phyloP scores from a whole-genome alignment of 2,797 vertebrate species.

The Sebastes cheni region DNA sequence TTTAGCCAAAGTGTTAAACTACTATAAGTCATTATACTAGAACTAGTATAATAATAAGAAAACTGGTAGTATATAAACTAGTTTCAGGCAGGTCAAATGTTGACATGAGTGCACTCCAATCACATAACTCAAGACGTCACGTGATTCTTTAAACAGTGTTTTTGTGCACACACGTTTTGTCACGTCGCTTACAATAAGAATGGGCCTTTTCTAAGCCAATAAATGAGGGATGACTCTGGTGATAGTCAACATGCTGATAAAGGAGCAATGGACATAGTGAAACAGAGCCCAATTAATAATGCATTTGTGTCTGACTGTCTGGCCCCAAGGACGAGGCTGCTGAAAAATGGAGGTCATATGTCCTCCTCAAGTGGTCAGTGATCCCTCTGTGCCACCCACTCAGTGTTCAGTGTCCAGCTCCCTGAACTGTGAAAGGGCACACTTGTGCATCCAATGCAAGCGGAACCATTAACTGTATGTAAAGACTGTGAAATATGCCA shows the following conservation, averaged over 20 bases:
- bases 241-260: constrained; percentile 75
- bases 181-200: constrained; percentile 34
- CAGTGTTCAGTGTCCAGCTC: constrained; percentile 53
- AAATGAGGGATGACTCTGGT: constrained; percentile 70
- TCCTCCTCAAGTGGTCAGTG: constrained; percentile 71
- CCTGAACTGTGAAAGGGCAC: constrained; percentile 15
- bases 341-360: constrained; percentile 78
- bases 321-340: constrained; percentile 71
- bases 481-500: not conserved
- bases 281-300: constrained; percentile 83
- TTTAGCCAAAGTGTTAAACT: not conserved
- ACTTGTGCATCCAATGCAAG: constrained; percentile 4
- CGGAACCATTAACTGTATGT: constrained; percentile 20
- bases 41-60: not conserved
- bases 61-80: not conserved
- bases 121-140: not conserved
- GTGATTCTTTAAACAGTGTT: constrained; percentile 5
- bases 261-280: constrained; percentile 74
- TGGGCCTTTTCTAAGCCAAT: constrained; percentile 56
- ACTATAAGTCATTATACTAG: not conserved
- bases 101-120: not conserved
- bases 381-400: constrained; percentile 67
- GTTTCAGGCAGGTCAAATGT: not conserved
- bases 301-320: constrained; percentile 81
- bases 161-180: constrained; percentile 34